phyloP scores from a whole-genome alignment of 2,797 vertebrate species.

The Neostethus bicornis region DNA sequence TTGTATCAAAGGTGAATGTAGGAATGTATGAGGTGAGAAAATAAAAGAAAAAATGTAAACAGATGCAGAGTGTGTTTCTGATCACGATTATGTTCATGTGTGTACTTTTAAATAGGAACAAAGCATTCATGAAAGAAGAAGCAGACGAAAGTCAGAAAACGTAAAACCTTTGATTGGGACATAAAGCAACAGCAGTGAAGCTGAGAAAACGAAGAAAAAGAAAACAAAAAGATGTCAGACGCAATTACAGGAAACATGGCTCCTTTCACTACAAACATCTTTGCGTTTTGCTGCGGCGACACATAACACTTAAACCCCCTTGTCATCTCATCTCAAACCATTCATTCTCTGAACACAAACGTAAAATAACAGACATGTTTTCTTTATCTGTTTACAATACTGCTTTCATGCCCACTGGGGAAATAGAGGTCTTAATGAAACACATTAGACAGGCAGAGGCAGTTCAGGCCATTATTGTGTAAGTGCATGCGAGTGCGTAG shows the following conservation, averaged over 20 bases:
- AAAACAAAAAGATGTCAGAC: conserved; percentile 61
- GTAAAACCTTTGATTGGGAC: conserved; percentile 65
- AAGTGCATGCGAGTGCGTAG: conserved; percentile 19
- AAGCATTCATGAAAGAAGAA: conserved; percentile 12
- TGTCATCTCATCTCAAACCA: conserved; percentile 56
- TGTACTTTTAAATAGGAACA: conserved; percentile 15
- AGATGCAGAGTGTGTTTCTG: conserved; percentile 12
- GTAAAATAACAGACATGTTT: conserved; percentile 41
- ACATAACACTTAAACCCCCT: conserved; percentile 59
- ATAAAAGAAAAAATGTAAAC: conserved; percentile 1
- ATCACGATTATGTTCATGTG: conserved; percentile 23
- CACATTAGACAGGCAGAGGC: conserved; percentile 43
- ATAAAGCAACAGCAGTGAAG: conserved; percentile 58
- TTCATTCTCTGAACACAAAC: conserved; percentile 52
- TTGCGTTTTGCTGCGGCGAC: conserved; percentile 52
- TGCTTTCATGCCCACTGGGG: conserved; percentile 42
- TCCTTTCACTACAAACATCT: conserved; percentile 48
- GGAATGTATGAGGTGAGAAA: conserved; percentile 6
- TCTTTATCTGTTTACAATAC: conserved; percentile 35
- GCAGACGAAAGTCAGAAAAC: conserved; percentile 30
- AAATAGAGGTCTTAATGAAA: conserved; percentile 58
- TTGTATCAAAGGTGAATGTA: conserved; percentile 6
- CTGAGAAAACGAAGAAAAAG: conserved; percentile 27
- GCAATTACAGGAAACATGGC: conserved; percentile 65
- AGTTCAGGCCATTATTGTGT: conserved; percentile 15